Evolutionary conservation across 2,113 vertebrate species (phyloP), one percentile per base, ranked within the genome.

Genomic region (Heloderma charlesbogerti): DNA sequence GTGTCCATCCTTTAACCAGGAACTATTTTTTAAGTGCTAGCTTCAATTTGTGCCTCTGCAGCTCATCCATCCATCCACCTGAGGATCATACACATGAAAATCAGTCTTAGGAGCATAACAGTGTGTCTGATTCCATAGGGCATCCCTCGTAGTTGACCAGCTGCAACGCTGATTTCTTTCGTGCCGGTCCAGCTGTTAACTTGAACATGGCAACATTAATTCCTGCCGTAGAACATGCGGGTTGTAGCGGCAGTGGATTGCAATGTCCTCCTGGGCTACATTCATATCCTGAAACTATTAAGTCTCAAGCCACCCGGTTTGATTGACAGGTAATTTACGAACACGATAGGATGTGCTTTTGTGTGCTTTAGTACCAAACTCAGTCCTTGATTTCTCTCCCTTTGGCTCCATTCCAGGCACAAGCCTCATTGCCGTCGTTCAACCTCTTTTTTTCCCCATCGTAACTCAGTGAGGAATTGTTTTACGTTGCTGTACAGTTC

Each of bases 281-380:
- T 87, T 94, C 93, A 77, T 93, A 94, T 75, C 95, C 95, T 92
- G 89, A 92, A 95, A 90, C 25, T 86, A 95, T 94, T 94, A 95
- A 95, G 95, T 66, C 90, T 87, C 80, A 94, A 93, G 29, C 92
- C 93, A 72, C 80, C 86, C 93, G 87, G 82, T 92, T 87, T 96
- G 95, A 96, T 89, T 94, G 96, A 94, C 95, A 96, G 93, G 93
- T 95, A 96, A 97, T 97, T 96, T 93, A 90, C 91, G 92, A 95
- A 89, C 77, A 0, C 92, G 91, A 83, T 91, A 92, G 94, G 93
- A 88, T 91, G 90, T 83, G 88, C 88, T 74, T 94, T 93, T 90
- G 80, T 93, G 48, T 69, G 63, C 79, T 87, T 86, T 94, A 92
- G 2, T 57, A 81, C 88, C 80, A 78, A 95, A 88, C 15, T 10